Base-by-base conservation (phyloP, 2,797 vertebrate species). In the Geotrypetes seraphini region DNA sequence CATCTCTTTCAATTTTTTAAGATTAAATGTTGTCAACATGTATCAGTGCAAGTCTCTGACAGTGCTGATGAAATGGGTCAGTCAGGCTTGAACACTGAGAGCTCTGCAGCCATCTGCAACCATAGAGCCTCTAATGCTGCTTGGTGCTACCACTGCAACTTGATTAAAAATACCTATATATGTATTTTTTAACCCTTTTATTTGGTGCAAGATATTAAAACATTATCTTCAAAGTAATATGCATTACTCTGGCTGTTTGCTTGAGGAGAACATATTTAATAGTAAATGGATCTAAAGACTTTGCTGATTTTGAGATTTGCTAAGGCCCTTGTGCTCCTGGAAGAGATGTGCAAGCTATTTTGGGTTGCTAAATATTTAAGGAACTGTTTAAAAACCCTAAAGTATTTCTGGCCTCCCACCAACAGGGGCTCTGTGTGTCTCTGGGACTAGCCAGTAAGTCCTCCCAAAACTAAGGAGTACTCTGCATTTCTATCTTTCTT, bases 1-100 rank as follows among this genome's bases (percentile, higher is more conserved):
- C 88, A 94, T 96, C 96, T 94, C 91, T 93, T 96, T 95, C 92
- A 91, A 89, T 97, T 93, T 93, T 85, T 94, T 91, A 90, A 94
- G 89, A 97, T 96, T 95, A 97, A 93, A 91, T 86, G 88, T 95
- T 94, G 92, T 95, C 91, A 96, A 91, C 91, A 94, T 84, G 85
- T 91, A 96, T 95, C 93, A 93, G 87, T 87, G 87, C 85, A 84
- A 78, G 83, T 68, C 85, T 83, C 86, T 87, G 85, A 88, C 87
- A 86, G 86, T 76, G 75, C 83, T 91, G 89, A 96, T 96, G 90
- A 93, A 92, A 94, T 88, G 74, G 74, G 78, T 79, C 77, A 84
- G 78, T 90, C 89, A 90, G 85, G 84, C 86, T 87, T 88, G 86
- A 90, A 90, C 83, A 78, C 79, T 79, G 65, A 66, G 83, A 79